Base-by-base conservation (phyloP, 2,888 invertebrate species). In the Epistrophella euchroma region DNA sequence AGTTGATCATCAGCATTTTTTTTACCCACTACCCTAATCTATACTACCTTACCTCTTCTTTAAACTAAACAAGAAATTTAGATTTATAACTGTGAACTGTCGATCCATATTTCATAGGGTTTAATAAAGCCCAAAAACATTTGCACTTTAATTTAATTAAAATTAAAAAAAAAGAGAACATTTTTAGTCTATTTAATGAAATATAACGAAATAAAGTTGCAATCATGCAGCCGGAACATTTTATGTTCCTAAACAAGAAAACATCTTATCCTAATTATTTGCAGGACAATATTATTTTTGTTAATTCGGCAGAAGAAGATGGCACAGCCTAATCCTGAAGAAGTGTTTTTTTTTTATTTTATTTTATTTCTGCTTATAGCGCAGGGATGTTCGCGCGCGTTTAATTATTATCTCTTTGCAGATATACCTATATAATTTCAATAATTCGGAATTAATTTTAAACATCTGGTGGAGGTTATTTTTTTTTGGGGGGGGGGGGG, bases 151-250 rank as follows among this genome's bases (percentile, higher is more conserved):
- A 72, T 56, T 56, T 35, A 56, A 56, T 56, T 56, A 60, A 60
- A 60, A 22, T 60, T 60, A 2, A 60, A 32, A 32, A 25, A 25
- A 25, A 25, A 25, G 4, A 60, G n/a, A n/a, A 60, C 22, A 40
- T 19, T 37, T 60, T 52, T 22, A 35, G 56, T 6, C 17, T 35
- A 52, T 76, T 76, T 47, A 72, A 77, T 82, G 73, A 82, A 32
- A 64, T 43, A 76, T 60, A 9, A 37, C 56, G 52, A 58, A 66
- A 50, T 32, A 68, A 73, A 72, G 72, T 76, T 68, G 71, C 64
- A 64, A 64, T 56, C 73, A 72, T 66, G 84, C 79, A 80, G 66
- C 84, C 75, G 80, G 62, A 66, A 80, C 71, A 72, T 37, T 84
- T 84, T 80, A 84, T 80, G 84, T 50, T 66, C 64, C 80, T 55